These are phyloP conservation scores for Parochlus steinenii DNA, from an alignment of 2,888 invertebrate species.

Conservation along the genomic window DNA sequence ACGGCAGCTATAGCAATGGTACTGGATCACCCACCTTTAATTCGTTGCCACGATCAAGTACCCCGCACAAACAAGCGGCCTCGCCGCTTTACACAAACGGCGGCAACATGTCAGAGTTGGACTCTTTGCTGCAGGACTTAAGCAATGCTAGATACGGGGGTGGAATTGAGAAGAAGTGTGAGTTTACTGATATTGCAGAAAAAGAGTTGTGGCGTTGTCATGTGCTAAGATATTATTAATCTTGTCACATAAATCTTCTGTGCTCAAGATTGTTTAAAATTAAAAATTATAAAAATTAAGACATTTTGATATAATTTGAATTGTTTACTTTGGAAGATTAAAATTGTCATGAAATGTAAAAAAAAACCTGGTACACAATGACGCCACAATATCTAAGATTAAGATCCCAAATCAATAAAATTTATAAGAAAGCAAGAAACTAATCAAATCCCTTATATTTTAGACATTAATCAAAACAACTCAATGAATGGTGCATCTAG, in stretches of 20 bases:
- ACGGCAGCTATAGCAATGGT: conserved; percentile 20
- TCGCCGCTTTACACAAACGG: conserved; percentile 16
- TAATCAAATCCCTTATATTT: not conserved
- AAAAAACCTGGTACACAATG: too few species aligned
- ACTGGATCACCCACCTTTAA: conserved; percentile 20
- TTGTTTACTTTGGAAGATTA: too few species aligned
- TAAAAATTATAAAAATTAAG: not conserved
- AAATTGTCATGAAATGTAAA: too few species aligned
- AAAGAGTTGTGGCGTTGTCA: not conserved
- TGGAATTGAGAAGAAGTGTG: conserved; percentile 32
- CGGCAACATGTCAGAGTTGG: conserved; percentile 77
- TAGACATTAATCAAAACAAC: conserved; percentile 4
- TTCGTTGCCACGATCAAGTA: conserved; percentile 14
- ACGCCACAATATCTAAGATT: too few species aligned
- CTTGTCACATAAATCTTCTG: not conserved
- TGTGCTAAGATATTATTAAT: not conserved
- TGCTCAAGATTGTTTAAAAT: not conserved
- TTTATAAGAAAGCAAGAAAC: not conserved
- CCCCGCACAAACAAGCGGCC: conserved; percentile 17
- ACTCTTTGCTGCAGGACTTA: conserved; percentile 78
- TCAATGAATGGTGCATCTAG: conserved; percentile 32
- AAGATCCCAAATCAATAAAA: not conserved
- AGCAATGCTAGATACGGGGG: conserved; percentile 56
- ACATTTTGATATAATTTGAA: not conserved
- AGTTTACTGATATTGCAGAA: not conserved